Evolutionary conservation across 2,888 invertebrate species (phyloP), one percentile per base, ranked within the genome.

Genomic region (Polietes domitor): DNA sequence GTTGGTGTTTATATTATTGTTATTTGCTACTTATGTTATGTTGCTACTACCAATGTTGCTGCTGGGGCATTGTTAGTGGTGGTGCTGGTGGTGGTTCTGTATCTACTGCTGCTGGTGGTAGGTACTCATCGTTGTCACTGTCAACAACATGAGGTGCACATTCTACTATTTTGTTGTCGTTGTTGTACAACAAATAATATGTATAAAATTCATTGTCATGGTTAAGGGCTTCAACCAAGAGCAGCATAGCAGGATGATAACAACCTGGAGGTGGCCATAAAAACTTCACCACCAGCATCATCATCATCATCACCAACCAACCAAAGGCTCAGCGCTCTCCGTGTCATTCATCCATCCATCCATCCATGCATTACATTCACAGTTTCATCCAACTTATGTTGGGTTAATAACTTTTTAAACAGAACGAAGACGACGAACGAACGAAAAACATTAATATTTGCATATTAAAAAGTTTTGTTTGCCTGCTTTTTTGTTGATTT

Each of bases 401-500:
- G 79, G 81, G 80, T 85, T 82, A 85, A 80, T 80, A 85, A 82
- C 82, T 82, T 80, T 80, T 80, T 21, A 58, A 78, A 53, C 41
- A 68, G 19, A 72, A 65, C 55, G 70, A 47, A 2, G 28, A n/a
- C 17, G 32, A 58, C 37, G 7, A 47, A 58, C 50, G 70, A 61
- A 73, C 63, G 7, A 74, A 80, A 80, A 79, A 81, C 74, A 86
- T 86, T 86, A 83, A 86, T 85, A 83, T 87, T 87, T 87, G 86
- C 86, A 87, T 87, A 80, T 77, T 80, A 80, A 82, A 82, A 85
- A 82, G 74, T 82, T 82, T 76, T 79, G 43, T 76, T 79, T 63
- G 24, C 12, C 6, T 63, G 63, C 12, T 65, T 37, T 32, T 41
- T 28, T 68, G 68, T 68, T 80, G 82, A 82, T 80, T 80, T 85